A percentile compares a stretch with the other conserved stretches of the same genome.
Evolutionary conservation across 2,888 invertebrate species (phyloP).

Genomic region (Chloroclysta siterata): DNA sequence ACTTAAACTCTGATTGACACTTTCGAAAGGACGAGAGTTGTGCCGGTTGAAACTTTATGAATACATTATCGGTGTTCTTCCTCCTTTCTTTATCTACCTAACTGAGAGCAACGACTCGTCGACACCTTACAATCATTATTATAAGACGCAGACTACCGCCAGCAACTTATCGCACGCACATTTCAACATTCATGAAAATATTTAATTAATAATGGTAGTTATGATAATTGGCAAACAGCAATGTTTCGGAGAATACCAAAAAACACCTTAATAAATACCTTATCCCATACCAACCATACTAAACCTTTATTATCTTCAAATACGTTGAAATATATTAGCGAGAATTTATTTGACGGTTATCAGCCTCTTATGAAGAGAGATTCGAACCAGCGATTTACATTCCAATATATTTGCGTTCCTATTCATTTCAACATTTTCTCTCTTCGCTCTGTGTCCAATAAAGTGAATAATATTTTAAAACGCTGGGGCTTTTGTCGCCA

Average conservation of each 20-base stretch:
- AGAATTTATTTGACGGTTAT: too few relatives aligned
- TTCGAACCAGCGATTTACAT: slow-evolving; percentile 31
- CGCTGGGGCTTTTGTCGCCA: slow-evolving; percentile 42
- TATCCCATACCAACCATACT: too few relatives aligned
- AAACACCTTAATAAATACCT: too few relatives aligned
- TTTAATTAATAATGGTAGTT: too few relatives aligned
- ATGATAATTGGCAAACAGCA: too few relatives aligned
- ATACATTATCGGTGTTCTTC: slow-evolving; percentile 55
- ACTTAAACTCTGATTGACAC: slow-evolving; percentile 16
- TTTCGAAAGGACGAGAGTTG: slow-evolving; percentile 30
- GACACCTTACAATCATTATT: slow-evolving; percentile 48
- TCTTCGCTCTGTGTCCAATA: slow-evolving; percentile 40
- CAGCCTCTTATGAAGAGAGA: slow-evolving; percentile 32
- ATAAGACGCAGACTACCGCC: slow-evolving; percentile 25
- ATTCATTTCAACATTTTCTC: slow-evolving; percentile 40
- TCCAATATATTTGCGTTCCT: slow-evolving; percentile 39
- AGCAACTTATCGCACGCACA: too few relatives aligned
- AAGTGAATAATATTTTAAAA: slow-evolving; percentile 45
- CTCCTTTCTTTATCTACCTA: slow-evolving; percentile 43
- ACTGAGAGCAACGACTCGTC: slow-evolving; percentile 42
- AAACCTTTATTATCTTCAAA: too few relatives aligned
- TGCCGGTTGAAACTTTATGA: slow-evolving; percentile 48
- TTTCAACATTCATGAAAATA: too few relatives aligned
- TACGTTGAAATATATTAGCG: too few relatives aligned
- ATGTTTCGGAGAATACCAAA: too few relatives aligned